phyloP scores from a whole-genome alignment of 2,113 vertebrate species.

The Engystomops pustulosus region DNA sequence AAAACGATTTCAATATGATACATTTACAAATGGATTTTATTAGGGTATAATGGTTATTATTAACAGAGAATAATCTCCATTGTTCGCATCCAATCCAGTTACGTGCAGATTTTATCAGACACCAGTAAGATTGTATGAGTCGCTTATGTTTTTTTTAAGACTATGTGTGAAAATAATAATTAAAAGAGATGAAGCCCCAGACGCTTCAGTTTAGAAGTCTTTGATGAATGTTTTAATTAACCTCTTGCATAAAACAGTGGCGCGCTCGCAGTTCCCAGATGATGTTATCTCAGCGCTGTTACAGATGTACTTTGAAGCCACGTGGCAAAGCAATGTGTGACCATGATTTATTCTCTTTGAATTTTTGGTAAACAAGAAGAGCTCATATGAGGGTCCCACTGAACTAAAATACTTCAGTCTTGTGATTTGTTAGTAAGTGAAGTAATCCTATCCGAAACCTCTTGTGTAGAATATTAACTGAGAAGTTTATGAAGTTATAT shows the following conservation, averaged over 20 bases:
- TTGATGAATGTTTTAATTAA: conserved; percentile 75
- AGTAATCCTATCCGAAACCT: background rate
- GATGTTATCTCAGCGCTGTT: conserved; percentile 41
- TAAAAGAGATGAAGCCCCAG: conserved; percentile 67
- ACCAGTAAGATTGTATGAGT: conserved; percentile 5
- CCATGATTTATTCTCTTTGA: conserved; percentile 56
- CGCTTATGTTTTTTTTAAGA: conserved; percentile 41
- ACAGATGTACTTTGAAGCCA: background rate
- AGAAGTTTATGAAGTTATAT: background rate
- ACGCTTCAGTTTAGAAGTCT: conserved; percentile 64
- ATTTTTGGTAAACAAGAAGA: conserved; percentile 21
- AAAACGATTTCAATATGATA: background rate
- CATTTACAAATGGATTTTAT: background rate
- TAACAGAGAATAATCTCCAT: background rate
- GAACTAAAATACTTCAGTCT: background rate
- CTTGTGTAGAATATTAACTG: background rate
- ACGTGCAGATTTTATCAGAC: background rate
- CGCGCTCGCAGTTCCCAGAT: conserved; percentile 62
- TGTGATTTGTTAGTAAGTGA: background rate
- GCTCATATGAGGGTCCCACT: background rate
- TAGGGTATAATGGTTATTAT: background rate
- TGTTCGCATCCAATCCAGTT: background rate
- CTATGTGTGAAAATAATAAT: conserved; percentile 62
- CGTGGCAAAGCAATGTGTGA: background rate
- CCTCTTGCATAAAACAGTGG: conserved; percentile 63